Conservation (phyloP, 2,797 vertebrate genomes). For the Pipistrellus nathusii region DNA sequence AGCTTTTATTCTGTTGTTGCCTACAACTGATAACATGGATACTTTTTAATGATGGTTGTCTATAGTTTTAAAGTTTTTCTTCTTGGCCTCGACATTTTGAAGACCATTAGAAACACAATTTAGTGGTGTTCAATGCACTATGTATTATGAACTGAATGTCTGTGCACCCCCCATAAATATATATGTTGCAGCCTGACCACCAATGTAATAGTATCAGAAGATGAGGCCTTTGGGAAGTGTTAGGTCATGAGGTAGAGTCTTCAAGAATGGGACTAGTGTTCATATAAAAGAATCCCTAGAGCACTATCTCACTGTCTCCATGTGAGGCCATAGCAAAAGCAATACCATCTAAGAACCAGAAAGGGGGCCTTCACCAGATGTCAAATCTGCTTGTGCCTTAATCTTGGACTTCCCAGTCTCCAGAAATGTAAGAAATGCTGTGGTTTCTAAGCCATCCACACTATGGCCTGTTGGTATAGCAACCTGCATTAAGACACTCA, state of each 20-base stretch:
- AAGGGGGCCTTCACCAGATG: not conserved
- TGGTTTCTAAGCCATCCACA: not conserved
- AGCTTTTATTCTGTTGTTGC: conserved; percentile 31
- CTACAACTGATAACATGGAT: not conserved
- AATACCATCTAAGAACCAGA: not conserved
- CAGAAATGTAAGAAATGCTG: not conserved
- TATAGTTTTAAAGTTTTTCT: conserved; percentile 33
- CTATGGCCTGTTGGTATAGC: not conserved
- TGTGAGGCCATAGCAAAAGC: not conserved
- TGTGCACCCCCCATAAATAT: not conserved
- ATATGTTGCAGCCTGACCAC: not conserved
- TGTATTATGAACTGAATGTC: not conserved
- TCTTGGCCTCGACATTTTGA: conserved; percentile 25
- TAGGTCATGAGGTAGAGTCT: not conserved
- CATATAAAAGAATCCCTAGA: not conserved
- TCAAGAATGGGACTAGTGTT: not conserved
- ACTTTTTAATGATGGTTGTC: not conserved
- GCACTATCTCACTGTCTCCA: not conserved
- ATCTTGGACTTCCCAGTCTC: not conserved
- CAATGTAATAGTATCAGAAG: not conserved
- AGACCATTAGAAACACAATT: not conserved
- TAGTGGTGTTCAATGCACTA: not conserved
- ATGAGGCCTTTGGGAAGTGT: not conserved
- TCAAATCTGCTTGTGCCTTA: not conserved
- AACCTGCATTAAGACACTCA: not conserved